Percentiles rank a stretch among this genome's conserved stretches.
Conservation (phyloP, 2,797 vertebrate species). For the Hoplostethus mediterraneus region DNA sequence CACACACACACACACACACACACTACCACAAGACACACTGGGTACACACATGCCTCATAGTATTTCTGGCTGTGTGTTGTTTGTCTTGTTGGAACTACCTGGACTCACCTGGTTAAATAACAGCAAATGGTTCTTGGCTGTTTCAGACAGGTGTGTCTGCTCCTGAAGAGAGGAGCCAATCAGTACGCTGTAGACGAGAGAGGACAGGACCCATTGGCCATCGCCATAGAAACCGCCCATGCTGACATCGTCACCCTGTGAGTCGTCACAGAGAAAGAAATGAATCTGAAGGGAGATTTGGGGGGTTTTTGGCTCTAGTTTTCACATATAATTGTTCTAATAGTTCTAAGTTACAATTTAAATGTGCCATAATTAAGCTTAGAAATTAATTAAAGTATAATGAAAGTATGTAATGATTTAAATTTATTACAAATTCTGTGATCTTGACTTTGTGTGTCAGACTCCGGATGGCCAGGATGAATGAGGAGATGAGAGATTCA, state of each 20-base stretch:
- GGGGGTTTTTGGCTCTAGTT: no score
- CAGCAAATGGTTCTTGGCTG: constrained; percentile 19
- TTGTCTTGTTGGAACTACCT: no score
- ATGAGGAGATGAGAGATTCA: constrained; percentile 88
- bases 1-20: background rate
- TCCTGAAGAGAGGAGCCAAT: constrained; percentile 86
- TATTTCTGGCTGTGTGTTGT: no score
- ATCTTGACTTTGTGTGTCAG: constrained; percentile 51
- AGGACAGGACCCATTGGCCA: constrained; percentile 83
- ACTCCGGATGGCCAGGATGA: constrained; percentile 86
- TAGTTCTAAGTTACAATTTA: no score
- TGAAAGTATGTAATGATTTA: no score
- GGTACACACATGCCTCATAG: no score
- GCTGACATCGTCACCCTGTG: constrained; percentile 87
- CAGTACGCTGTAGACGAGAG: constrained; percentile 86
- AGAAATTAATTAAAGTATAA: no score
- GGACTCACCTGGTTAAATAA: no score
- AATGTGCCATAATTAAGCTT: no score
- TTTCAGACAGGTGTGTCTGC: constrained; percentile 82
- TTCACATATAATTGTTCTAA: no score
- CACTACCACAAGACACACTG: no score
- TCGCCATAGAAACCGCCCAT: constrained; percentile 83
- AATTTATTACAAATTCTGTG: background rate
- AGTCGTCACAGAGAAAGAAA: constrained; percentile 50
- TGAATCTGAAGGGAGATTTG: background rate